Percentiles rank a stretch among this genome's conserved stretches.
Evolutionary conservation across 2,888 invertebrate species (phyloP).

Genomic region (Trichogramma dendrolimi): DNA sequence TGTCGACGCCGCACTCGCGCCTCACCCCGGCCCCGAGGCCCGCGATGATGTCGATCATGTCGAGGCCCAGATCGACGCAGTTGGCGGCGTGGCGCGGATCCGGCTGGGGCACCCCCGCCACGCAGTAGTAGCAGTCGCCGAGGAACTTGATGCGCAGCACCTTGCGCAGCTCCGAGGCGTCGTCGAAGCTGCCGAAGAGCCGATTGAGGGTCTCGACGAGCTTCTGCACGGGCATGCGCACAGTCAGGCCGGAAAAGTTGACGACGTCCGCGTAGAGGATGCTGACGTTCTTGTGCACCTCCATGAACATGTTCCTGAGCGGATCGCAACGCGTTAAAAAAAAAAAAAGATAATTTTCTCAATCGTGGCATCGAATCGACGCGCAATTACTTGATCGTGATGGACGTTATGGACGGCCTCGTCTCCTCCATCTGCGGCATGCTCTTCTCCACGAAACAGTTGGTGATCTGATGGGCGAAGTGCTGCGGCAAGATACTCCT

Average conservation of each 20-base stretch:
- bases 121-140: slow-evolving; percentile 92
- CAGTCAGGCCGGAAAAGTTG: slow-evolving; percentile 85
- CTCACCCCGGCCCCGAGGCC: slow-evolving; percentile 59
- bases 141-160: slow-evolving; percentile 86
- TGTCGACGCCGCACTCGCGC: slow-evolving; percentile 76
- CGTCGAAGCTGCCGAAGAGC: slow-evolving; percentile 86
- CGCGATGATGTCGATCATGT: slow-evolving; percentile 88
- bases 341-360: slow-evolving; percentile 5
- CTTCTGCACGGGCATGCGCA: slow-evolving; percentile 72
- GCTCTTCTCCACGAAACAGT: slow-evolving; percentile 49
- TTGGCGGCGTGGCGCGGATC: slow-evolving; percentile 80
- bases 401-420: slow-evolving; percentile 13
- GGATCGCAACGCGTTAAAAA: not conserved
- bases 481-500: slow-evolving; percentile 82
- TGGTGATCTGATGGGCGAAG: slow-evolving; percentile 64
- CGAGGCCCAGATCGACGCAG: slow-evolving; percentile 80
- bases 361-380: no score
- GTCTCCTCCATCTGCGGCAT: slow-evolving; percentile 36
- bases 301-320: slow-evolving; percentile 80
- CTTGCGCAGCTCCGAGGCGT: slow-evolving; percentile 77
- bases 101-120: slow-evolving; percentile 78
- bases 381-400: not conserved
- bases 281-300: slow-evolving; percentile 82
- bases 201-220: slow-evolving; percentile 86
- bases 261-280: slow-evolving; percentile 91